These are phyloP conservation scores for Dryocosmus kuriphilus DNA, from an alignment of 2,888 invertebrate species.

Conservation along the genomic window DNA sequence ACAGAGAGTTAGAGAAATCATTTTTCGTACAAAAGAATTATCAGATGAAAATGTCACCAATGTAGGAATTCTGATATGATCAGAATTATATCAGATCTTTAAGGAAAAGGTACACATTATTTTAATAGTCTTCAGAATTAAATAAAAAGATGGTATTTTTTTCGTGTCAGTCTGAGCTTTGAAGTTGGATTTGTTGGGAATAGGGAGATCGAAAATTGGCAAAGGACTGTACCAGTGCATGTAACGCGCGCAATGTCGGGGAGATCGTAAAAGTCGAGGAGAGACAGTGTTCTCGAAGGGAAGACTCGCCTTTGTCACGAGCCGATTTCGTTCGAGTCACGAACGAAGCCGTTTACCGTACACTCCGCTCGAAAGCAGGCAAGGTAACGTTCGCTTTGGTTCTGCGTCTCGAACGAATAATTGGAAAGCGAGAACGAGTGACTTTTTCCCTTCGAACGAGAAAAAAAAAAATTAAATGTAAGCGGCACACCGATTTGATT, in stretches of 20 bases:
- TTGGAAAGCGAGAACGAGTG: slow-evolving; percentile 37
- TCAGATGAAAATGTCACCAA: no score
- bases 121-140: not conserved
- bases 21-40: no score
- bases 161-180: not conserved
- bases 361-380: slow-evolving; percentile 32
- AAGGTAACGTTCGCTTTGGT: slow-evolving; percentile 38
- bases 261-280: slow-evolving; percentile 37
- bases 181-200: not conserved
- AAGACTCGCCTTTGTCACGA: slow-evolving; percentile 44
- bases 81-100: not conserved
- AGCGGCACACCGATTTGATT: slow-evolving; percentile 40
- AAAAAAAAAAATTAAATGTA: slow-evolving; percentile 39
- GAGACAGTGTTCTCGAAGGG: slow-evolving; percentile 41
- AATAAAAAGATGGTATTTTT: not conserved
- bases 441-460: slow-evolving; percentile 37
- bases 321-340: slow-evolving; percentile 45
- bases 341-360: slow-evolving; percentile 39
- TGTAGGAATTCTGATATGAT: no score
- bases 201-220: slow-evolving; percentile 34
- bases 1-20: no score
- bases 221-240: slow-evolving; percentile 9
- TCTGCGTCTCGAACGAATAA: slow-evolving; percentile 45
- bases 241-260: slow-evolving; percentile 38
- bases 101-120: not conserved